Evolutionary conservation across 2,888 invertebrate species (phyloP), one percentile per base, ranked within the genome.

Genomic region (Eupithecia subfuscata): DNA sequence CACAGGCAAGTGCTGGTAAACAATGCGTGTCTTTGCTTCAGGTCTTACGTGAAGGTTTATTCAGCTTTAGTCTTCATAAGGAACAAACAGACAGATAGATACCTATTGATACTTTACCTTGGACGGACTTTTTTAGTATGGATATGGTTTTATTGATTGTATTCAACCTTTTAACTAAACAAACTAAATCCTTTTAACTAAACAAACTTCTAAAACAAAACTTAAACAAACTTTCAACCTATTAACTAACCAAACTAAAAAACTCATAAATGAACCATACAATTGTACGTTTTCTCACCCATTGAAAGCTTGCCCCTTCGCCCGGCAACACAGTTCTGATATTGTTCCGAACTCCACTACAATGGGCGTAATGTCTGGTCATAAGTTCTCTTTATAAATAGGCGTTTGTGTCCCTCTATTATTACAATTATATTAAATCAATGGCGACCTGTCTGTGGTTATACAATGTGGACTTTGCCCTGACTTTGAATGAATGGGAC

Each of bases 401-500:
- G n/a, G 40, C 30, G 16, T 40, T 60, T 71, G 40, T 40, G 70
- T 56, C 56, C 9, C n/a, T 56, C 4, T 56, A 22, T 22, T 22
- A 25, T 6, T 12, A 25, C 60, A 60, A 60, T 25, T 14, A 60
- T 4, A 25, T 25, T 67, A 48, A 67, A 45, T 37, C 5, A 40
- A 60, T 40, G 48, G 30, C 69, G 64, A 67, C 48, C 30, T 34
- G 22, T 37, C 60, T 45, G 48, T 56, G 22, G 64, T 70, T n/a
- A 69, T 69, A 60, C 69, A 65, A 65, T 45, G 60, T 45, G 69
- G 64, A 75, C 71, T 68, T 74, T 70, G 25, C 16, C 34, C 0
- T 71, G 63, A 75, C 75, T 75, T 75, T 70, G 43, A 34, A 56
- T 25, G 22, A 45, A 22, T 56, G 56, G 22, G 22, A 14, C 4